Percentiles rank a stretch among this genome's conserved stretches.
phyloP scores from a whole-genome alignment of 2,797 vertebrate species.

The Molossus alvarezi region DNA sequence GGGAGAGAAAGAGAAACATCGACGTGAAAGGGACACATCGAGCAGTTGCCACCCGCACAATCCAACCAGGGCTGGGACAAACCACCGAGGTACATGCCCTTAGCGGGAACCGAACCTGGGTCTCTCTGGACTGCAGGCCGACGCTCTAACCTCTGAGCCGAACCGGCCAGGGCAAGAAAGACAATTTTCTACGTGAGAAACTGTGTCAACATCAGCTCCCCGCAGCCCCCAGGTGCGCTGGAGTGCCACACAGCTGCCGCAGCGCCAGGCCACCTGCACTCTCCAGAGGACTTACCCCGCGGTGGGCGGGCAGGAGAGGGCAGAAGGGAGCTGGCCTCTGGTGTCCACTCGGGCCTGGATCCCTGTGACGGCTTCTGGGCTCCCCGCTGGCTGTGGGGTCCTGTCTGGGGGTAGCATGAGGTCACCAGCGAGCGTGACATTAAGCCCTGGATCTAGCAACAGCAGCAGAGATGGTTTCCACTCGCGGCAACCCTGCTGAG shows the following conservation, averaged over 20 bases:
- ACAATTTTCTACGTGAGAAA: not conserved
- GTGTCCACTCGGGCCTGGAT: slow-evolving; percentile 85
- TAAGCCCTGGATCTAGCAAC: slow-evolving; percentile 84
- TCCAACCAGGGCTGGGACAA: too few species aligned
- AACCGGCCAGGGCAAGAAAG: too few species aligned
- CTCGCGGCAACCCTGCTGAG: not conserved
- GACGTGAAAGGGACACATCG: too few species aligned
- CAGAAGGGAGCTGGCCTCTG: slow-evolving; percentile 80
- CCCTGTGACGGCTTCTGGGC: slow-evolving; percentile 83
- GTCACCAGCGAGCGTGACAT: slow-evolving; percentile 89
- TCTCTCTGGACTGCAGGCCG: too few species aligned
- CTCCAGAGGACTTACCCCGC: slow-evolving; percentile 89
- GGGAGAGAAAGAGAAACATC: too few species aligned
- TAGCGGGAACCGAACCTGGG: too few species aligned
- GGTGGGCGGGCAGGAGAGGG: slow-evolving; percentile 84
- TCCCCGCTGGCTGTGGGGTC: slow-evolving; percentile 78
- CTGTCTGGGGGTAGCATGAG: slow-evolving; percentile 88
- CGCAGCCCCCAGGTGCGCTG: not conserved
- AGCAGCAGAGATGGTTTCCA: slow-evolving; percentile 64
- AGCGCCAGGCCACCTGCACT: not conserved
- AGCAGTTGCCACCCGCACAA: too few species aligned
- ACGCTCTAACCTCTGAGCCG: too few species aligned
- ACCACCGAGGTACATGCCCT: too few species aligned
- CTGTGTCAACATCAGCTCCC: not conserved
- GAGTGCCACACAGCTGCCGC: not conserved